Conservation (phyloP, 2,113 vertebrate species). For the Ranitomeya variabilis region DNA sequence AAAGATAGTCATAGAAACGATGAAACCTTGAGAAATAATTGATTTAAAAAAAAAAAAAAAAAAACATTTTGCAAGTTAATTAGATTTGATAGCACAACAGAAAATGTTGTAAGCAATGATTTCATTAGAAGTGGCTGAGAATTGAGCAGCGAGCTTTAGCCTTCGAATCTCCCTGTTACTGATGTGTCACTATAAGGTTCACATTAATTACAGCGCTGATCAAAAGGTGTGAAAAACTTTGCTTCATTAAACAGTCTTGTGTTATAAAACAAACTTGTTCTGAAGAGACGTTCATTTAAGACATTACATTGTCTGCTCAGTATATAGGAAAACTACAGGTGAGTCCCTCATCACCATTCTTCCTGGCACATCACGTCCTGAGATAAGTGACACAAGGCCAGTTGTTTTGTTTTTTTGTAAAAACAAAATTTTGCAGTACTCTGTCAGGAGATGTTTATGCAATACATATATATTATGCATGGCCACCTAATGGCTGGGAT, state of each 20-base stretch:
- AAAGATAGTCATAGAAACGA: background rate
- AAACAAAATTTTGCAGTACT: too few relatives aligned
- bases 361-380: too few relatives aligned
- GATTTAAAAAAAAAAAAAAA: background rate
- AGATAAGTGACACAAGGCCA: too few relatives aligned
- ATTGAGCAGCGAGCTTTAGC: background rate
- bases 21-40: constrained; percentile 22
- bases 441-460: too few relatives aligned
- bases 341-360: too few relatives aligned
- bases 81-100: constrained; percentile 19
- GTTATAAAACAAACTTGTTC: background rate
- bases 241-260: background rate
- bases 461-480: too few relatives aligned
- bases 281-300: background rate
- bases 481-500: too few relatives aligned
- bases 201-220: constrained; percentile 14
- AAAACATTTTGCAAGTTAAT: constrained; percentile 11
- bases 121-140: constrained; percentile 12
- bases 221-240: constrained; percentile 7
- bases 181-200: constrained; percentile 22
- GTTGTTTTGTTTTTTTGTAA: too few relatives aligned
- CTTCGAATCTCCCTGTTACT: constrained; percentile 9
- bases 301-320: background rate
- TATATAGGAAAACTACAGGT: background rate
- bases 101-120: constrained; percentile 34